These are phyloP conservation scores for Synanthedon vespiformis DNA, from an alignment of 2,888 invertebrate species.

Conservation along the genomic window DNA sequence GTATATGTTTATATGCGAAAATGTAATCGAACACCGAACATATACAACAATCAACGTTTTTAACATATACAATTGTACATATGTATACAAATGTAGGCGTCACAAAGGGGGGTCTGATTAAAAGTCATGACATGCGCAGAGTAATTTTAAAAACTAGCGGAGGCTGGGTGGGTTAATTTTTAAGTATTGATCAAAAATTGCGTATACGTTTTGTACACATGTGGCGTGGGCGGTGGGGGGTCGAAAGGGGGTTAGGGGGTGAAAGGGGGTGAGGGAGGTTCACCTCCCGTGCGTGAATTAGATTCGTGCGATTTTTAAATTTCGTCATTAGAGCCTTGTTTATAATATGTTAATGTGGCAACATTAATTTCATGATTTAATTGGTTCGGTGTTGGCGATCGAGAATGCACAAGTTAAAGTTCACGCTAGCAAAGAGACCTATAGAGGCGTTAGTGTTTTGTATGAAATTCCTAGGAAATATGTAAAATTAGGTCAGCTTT, in stretches of 20 bases:
- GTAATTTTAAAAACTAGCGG: constrained; percentile 65
- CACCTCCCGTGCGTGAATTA: constrained; percentile 52
- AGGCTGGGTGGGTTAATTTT: constrained; percentile 66
- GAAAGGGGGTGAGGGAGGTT: constrained; percentile 12
- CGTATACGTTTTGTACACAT: constrained; percentile 39
- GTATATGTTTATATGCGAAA: background rate
- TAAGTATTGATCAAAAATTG: constrained; percentile 72
- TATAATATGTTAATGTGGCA: too few species aligned
- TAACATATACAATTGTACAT: constrained; percentile 27
- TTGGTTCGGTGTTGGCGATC: too few species aligned
- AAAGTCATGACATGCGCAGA: constrained; percentile 71
- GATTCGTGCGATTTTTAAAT: constrained; percentile 35
- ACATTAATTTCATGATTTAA: too few species aligned
- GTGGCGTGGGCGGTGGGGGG: constrained; percentile 11
- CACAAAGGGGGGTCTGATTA: constrained; percentile 60
- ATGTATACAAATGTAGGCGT: constrained; percentile 37
- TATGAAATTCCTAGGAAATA: too few species aligned
- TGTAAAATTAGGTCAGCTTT: too few species aligned
- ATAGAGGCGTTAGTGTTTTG: too few species aligned
- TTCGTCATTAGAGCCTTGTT: constrained; percentile 49
- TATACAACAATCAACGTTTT: constrained; percentile 10
- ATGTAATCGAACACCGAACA: constrained; percentile 5
- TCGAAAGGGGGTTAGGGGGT: constrained; percentile 5
- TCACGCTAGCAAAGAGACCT: too few species aligned
- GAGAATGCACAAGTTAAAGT: too few species aligned